Base-by-base conservation (phyloP, 2,888 invertebrate genomes). In the Acanthopleura granulata region DNA sequence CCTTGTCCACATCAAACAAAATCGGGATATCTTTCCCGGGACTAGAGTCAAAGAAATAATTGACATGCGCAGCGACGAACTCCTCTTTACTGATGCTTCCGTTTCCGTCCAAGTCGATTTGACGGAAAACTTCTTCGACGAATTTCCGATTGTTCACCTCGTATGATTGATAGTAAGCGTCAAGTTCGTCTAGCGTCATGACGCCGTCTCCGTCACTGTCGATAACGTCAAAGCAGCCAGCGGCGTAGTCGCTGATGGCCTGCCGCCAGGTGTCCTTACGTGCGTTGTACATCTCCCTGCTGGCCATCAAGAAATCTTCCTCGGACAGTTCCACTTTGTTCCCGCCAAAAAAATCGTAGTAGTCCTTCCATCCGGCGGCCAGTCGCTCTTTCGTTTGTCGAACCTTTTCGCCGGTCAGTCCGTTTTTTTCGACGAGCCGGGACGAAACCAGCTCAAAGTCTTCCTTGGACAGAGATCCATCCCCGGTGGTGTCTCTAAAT, bases 311-410 rank as follows among this genome's bases (percentile, higher is more conserved):
- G 29, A 66, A 66, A 27, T 66, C 66, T 22, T 6, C 66, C 25
- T 66, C 66, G 16, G 27, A 22, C 14, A 66, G 14, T 27, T 66
- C 66, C 25, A 27, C 29, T 27, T 66, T 66, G 16, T 66, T 66
- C 66, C 66, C 66, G 22, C 66, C 66, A 66, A 66, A 66, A 27
- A 66, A 66, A 6, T 66, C 66, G 25, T 66, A 66, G 66, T 66
- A 66, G 66, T 66, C 66, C 25, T 66, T 66, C 66, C 66, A 66
- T 6, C 66, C 66, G 16, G 66, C 66, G 4, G 9, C 22, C 29
- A 66, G 29, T 27, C 66, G 22, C 6, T 66, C 66, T 25, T 66
- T 66, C 4, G 29, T 25, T 27, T 66, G 15, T 27, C 25, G 66
- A 66, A 27, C 66, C 66, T 66, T 66, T 22, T 22, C 27, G 6